These are phyloP conservation scores for Etheostoma cragini DNA, from an alignment of 2,113 vertebrate species.

Conservation along the genomic window DNA sequence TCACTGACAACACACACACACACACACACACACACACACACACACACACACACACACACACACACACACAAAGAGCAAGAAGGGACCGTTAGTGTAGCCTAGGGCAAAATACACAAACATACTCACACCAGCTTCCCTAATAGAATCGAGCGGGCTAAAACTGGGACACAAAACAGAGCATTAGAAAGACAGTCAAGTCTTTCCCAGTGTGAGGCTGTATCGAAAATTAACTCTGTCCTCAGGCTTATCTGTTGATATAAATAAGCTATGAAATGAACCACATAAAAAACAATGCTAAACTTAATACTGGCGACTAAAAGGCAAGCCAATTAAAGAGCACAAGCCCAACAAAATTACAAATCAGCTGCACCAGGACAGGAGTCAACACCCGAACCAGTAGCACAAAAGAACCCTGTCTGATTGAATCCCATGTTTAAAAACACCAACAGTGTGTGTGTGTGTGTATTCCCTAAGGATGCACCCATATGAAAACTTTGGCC, in stretches of 20 bases:
- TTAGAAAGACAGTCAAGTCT: constrained; percentile 41
- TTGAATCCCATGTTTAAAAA: constrained; percentile 9
- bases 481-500: too few species aligned
- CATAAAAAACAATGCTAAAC: constrained; percentile 32
- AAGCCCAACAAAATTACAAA: neutral
- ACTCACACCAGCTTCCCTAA: constrained; percentile 32
- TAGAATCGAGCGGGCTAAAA: constrained; percentile 58
- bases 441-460: neutral
- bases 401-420: neutral
- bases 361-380: constrained; percentile 10
- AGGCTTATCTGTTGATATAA: constrained; percentile 49
- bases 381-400: constrained; percentile 3
- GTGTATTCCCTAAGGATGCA: too few species aligned
- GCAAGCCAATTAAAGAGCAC: constrained; percentile 28
- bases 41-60: constrained; percentile 27
- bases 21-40: constrained; percentile 28
- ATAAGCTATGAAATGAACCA: constrained; percentile 13
- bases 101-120: constrained; percentile 40
- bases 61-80: constrained; percentile 23
- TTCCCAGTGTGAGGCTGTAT: constrained; percentile 31
- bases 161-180: constrained; percentile 57
- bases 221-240: constrained; percentile 53
- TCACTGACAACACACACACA: constrained; percentile 31
- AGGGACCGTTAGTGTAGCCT: constrained; percentile 48
- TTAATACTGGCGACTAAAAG: constrained; percentile 4